Percentiles rank a stretch among this genome's conserved stretches.
Conservation (phyloP, 2,888 invertebrate genomes). For the Odontomyia ornata region DNA sequence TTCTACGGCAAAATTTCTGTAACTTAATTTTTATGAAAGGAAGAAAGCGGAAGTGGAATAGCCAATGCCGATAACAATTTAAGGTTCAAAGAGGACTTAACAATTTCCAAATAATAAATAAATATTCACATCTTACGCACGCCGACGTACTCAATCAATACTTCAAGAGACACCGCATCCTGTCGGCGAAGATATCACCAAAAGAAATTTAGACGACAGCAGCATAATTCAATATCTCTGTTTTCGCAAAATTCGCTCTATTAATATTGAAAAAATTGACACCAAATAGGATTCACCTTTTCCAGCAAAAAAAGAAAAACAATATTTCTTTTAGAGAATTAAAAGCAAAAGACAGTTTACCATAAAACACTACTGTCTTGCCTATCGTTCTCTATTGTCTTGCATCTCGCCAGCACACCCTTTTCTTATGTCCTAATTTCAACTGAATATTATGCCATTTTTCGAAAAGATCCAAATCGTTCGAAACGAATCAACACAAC, state of each 20-base stretch:
- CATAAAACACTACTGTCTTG: slow-evolving; percentile 43
- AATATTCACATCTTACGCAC: background rate
- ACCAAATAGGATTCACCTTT: slow-evolving; percentile 18
- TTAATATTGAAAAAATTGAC: slow-evolving; percentile 19
- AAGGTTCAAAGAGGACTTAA: no score
- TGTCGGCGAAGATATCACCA: slow-evolving; percentile 23
- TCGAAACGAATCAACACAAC: background rate
- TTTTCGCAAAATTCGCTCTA: slow-evolving; percentile 8
- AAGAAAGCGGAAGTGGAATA: no score
- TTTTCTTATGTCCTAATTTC: slow-evolving; percentile 42
- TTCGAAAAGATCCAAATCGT: slow-evolving; percentile 10
- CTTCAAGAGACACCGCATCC: slow-evolving; percentile 18
- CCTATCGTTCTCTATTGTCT: slow-evolving; percentile 12
- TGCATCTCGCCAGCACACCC: slow-evolving; percentile 28
- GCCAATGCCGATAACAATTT: no score
- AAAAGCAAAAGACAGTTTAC: slow-evolving; percentile 1
- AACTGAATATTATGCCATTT: slow-evolving; percentile 41
- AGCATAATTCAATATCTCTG: background rate
- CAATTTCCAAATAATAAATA: no score
- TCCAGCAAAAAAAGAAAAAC: background rate
- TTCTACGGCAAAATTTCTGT: no score
- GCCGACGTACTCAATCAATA: slow-evolving; percentile 13
- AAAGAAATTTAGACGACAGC: slow-evolving; percentile 15
- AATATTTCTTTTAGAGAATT: background rate
- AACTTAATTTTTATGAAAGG: no score